phyloP scores from a whole-genome alignment of 2,797 vertebrate genomes.

The Enoplosus armatus region DNA sequence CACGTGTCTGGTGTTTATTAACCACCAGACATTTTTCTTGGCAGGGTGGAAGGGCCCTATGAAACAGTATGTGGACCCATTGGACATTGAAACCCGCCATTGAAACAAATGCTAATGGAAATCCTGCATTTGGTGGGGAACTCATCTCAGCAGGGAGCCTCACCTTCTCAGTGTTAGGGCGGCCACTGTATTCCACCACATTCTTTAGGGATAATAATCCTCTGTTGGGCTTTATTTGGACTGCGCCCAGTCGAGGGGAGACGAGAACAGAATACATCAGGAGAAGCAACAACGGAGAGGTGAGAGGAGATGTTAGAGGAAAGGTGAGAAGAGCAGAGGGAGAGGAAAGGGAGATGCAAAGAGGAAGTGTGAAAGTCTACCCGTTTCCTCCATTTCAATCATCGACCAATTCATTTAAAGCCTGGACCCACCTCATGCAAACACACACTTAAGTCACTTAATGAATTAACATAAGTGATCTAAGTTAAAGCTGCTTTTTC shows the following conservation, averaged over 20 bases:
- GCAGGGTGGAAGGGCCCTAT: slow-evolving; percentile 50
- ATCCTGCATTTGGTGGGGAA: slow-evolving; percentile 45
- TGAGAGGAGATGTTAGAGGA: slow-evolving; percentile 41
- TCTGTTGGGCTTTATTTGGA: slow-evolving; percentile 54
- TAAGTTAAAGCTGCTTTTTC: not conserved
- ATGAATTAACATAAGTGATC: slow-evolving; percentile 11
- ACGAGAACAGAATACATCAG: slow-evolving; percentile 25
- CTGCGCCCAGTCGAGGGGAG: slow-evolving; percentile 8
- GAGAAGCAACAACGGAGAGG: slow-evolving; percentile 47
- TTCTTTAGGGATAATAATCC: slow-evolving; percentile 50
- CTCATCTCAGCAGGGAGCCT: slow-evolving; percentile 44
- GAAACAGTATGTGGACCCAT: slow-evolving; percentile 54
- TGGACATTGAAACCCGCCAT: slow-evolving; percentile 39
- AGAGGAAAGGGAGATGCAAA: slow-evolving; percentile 43
- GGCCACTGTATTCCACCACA: slow-evolving; percentile 28
- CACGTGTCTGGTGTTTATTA: slow-evolving; percentile 75
- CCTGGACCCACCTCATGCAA: slow-evolving; percentile 15
- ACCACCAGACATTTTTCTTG: slow-evolving; percentile 78
- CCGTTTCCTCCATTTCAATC: slow-evolving; percentile 66
- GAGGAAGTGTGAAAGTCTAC: slow-evolving; percentile 63
- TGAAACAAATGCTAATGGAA: slow-evolving; percentile 57
- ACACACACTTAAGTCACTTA: slow-evolving; percentile 25
- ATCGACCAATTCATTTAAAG: slow-evolving; percentile 41
- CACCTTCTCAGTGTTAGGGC: slow-evolving; percentile 38
- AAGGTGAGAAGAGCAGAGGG: slow-evolving; percentile 59